Conservation (phyloP, 2,797 vertebrate species). For the Triplophysa bombifrons region DNA sequence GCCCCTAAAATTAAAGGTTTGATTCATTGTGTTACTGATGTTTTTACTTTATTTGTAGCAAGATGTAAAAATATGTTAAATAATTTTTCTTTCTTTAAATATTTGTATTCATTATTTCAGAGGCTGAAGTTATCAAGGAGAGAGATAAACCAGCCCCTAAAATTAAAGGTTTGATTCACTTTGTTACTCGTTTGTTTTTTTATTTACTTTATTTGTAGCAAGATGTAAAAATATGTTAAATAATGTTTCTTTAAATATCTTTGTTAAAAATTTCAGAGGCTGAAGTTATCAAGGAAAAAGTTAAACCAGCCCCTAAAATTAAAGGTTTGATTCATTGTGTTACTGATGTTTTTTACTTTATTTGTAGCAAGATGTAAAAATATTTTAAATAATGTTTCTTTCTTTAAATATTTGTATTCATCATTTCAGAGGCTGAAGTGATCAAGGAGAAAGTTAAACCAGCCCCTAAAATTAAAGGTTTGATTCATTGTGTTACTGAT, state of each 20-base stretch:
- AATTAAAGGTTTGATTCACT: neutral
- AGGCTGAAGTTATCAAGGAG: conserved; percentile 51
- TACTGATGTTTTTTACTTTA: neutral
- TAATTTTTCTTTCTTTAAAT: neutral
- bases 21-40: neutral
- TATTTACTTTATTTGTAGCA: neutral
- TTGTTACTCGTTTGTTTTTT: neutral
- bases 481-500: too few species aligned
- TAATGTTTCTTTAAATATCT: conserved; percentile 5
- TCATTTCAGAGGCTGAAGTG: conserved; percentile 40
- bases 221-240: neutral
- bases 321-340: neutral
- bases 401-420: neutral
- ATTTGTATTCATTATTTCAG: conserved; percentile 10
- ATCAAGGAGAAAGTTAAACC: conserved; percentile 54
- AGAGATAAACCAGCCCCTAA: conserved; percentile 50
- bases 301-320: conserved; percentile 42
- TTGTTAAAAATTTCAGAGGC: conserved; percentile 15
- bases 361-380: neutral
- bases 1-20: conserved; percentile 25
- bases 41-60: too few species aligned
- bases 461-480: conserved; percentile 43
- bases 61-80: too few species aligned
- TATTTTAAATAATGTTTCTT: neutral
- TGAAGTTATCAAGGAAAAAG: conserved; percentile 52